Base-by-base conservation (phyloP, 2,888 invertebrate species). In the Epirrita christyi region DNA sequence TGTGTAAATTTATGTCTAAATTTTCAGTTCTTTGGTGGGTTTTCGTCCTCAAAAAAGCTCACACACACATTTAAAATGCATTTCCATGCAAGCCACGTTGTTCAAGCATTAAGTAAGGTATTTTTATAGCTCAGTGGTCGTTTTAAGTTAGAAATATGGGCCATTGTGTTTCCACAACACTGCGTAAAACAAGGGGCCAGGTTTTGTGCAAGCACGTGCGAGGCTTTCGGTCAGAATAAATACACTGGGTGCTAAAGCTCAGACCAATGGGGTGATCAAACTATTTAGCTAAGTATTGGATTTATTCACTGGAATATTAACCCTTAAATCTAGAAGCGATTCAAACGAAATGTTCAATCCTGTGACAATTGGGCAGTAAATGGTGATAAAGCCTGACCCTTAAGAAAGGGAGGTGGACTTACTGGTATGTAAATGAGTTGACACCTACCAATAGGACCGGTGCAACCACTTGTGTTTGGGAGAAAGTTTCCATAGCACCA, bases 151-250 rank as follows among this genome's bases (percentile, higher is more conserved):
- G 70, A 70, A 71, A 67, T 68, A 76, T 70, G 67, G 61, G 46
- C 66, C 64, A 76, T 81, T 80, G 72, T 73, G 66, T 79, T 75
- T 70, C 67, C 68, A 61, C 28, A 0, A 40, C 38, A 44, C 13
- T 59, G 51, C 50, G 55, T 47, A 51, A 59, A 21, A 50, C 40
- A 47, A 38, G 37, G 55, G 55, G 38, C 48, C 47, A 55, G 59
- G 55, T 69, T 70, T 68, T 72, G 66, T 70, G 71, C 71, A 74
- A 66, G 69, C 76, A 77, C 77, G 79, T 77, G 76, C 70, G 71
- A 50, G 64, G 54, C 47, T 49, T 63, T 61, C 55, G 62, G 61
- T 63, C 56, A 15, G 29, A 47, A 48, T 44, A 42, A 48, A 45
- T 49, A 15, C 27, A 37, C 56, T 38, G 15, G 48, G 36, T 56